These are phyloP conservation scores for Capreolus pygargus DNA, from an alignment of 2,113 vertebrate genomes.

Conservation along the genomic window DNA sequence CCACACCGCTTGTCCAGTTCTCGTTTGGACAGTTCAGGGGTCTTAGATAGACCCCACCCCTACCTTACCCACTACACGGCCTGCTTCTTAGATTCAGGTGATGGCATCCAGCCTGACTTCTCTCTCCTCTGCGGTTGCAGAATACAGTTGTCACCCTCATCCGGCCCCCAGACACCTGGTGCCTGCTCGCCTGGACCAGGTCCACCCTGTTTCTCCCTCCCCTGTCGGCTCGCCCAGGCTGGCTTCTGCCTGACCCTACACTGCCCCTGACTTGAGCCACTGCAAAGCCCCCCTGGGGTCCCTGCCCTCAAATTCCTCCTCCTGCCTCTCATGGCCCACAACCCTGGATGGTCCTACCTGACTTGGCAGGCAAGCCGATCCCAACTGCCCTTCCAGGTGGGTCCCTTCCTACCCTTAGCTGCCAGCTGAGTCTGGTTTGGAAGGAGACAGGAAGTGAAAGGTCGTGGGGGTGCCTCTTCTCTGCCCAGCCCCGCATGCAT, in stretches of 20 bases:
- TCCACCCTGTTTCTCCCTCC: background rate
- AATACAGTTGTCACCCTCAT: accelerated
- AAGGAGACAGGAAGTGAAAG: background rate
- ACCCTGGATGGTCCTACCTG: background rate
- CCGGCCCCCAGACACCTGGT: background rate
- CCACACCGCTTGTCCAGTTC: background rate
- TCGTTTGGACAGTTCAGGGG: background rate
- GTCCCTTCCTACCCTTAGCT: background rate
- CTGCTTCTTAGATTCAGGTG: background rate
- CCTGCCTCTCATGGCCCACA: background rate
- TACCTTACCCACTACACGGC: background rate
- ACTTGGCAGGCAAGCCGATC: background rate
- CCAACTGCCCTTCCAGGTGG: background rate
- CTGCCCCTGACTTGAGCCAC: background rate
- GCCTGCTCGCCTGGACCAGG: background rate
- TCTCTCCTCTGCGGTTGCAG: background rate
- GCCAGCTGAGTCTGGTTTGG: background rate
- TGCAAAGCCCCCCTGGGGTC: background rate
- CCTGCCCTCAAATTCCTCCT: background rate
- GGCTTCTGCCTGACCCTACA: background rate
- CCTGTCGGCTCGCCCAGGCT: background rate
- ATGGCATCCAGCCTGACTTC: background rate
- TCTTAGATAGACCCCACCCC: background rate
- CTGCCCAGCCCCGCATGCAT: background rate
- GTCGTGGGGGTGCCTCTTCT: background rate